Evolutionary conservation across 2,113 vertebrate genomes (phyloP).

Genomic region (Typhlomys cinereus): DNA sequence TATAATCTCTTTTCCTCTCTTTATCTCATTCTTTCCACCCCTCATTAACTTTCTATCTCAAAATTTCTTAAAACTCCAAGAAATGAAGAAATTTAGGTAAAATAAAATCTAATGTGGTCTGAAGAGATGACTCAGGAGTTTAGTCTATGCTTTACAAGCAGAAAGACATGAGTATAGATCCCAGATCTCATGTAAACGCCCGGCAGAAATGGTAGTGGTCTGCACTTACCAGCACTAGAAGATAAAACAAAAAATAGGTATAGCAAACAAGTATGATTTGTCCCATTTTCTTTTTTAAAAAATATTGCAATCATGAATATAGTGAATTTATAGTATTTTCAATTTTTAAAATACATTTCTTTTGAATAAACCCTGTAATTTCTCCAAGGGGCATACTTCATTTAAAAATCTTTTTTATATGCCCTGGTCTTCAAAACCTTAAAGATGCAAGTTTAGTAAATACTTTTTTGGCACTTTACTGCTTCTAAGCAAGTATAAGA

Average conservation of each 20-base stretch:
- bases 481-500: not conserved
- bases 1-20: not conserved
- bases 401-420: not conserved
- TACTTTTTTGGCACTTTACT: not conserved
- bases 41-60: not conserved
- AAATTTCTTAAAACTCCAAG: not conserved
- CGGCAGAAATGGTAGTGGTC: too few species aligned
- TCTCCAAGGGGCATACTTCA: not conserved
- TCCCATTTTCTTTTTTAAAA: too few species aligned
- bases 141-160: too few species aligned
- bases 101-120: not conserved
- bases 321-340: not conserved
- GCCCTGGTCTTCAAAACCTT: not conserved
- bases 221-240: too few species aligned
- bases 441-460: too few species aligned
- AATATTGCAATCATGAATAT: not conserved
- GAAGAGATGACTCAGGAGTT: too few species aligned
- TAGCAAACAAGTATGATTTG: too few species aligned
- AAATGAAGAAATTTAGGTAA: not conserved
- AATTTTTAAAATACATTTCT: not conserved
- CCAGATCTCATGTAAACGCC: too few species aligned
- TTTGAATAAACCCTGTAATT: not conserved
- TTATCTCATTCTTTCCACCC: too few species aligned
- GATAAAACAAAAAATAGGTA: too few species aligned
- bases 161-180: too few species aligned